Conservation (phyloP, 2,888 invertebrate genomes). For the Thysanoteuthis rhombus region DNA sequence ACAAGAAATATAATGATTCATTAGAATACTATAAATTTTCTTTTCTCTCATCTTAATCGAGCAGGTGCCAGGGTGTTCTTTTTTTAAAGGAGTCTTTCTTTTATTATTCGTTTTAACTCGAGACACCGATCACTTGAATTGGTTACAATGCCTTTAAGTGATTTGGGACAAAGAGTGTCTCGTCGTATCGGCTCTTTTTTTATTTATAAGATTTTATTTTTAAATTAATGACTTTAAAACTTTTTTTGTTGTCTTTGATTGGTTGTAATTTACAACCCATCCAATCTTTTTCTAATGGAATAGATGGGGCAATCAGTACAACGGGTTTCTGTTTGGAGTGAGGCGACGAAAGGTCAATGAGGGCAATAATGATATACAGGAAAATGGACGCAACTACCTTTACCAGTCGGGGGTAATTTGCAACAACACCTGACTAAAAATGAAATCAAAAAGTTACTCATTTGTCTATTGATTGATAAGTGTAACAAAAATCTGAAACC, state of each 20-base stretch:
- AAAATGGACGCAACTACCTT: background rate
- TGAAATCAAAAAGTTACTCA: too few relatives aligned
- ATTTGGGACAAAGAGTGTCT: background rate
- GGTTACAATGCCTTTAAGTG: background rate
- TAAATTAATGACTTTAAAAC: background rate
- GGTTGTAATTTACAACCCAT: background rate
- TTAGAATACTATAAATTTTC: too few relatives aligned
- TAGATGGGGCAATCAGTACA: background rate
- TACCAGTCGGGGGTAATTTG: background rate
- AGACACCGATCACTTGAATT: background rate
- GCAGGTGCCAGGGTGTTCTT: too few relatives aligned
- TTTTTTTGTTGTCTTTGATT: background rate
- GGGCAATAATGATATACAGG: background rate
- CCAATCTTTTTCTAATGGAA: background rate
- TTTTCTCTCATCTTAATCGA: too few relatives aligned
- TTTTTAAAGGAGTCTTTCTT: background rate
- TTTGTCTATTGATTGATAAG: too few relatives aligned
- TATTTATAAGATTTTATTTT: background rate
- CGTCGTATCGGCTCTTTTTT: background rate
- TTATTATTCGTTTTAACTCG: background rate
- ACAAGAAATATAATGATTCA: too few relatives aligned
- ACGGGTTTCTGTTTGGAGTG: background rate
- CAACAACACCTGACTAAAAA: too few relatives aligned
- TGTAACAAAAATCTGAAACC: too few relatives aligned
- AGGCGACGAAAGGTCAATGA: background rate